Conservation (phyloP, 2,888 invertebrate species). For the Physocephala rufipes region DNA sequence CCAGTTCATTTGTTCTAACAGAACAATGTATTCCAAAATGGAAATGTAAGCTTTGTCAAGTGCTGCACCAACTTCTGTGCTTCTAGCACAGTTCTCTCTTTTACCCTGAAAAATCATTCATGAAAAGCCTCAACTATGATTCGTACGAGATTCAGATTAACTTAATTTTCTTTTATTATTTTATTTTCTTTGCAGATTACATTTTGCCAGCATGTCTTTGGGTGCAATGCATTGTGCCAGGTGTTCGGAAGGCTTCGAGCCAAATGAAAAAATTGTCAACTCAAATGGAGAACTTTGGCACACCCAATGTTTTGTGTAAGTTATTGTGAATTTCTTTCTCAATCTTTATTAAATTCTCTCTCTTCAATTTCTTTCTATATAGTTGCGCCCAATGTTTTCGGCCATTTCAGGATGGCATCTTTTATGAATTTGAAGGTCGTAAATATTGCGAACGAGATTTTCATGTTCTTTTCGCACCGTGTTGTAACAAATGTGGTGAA, state of each 20-base stretch:
- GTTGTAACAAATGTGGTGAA: constrained; percentile 88
- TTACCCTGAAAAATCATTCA: not conserved
- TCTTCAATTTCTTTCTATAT: constrained; percentile 25
- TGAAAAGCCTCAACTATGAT: not conserved
- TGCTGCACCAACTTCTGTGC: not conserved
- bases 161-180: not conserved
- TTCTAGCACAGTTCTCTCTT: not conserved
- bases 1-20: constrained; percentile 41
- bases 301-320: constrained; percentile 98
- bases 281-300: constrained; percentile 99
- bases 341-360: too few species aligned
- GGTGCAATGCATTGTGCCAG: constrained; percentile 94
- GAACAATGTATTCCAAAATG: constrained; percentile 59
- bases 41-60: constrained; percentile 51
- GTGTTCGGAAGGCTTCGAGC: constrained; percentile 95
- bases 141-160: not conserved
- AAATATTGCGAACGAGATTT: constrained; percentile 99
- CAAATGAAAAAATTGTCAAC: constrained; percentile 98
- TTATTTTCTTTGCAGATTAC: constrained; percentile 53
- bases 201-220: constrained; percentile 76
- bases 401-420: constrained; percentile 95
- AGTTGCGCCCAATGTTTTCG: constrained; percentile 99
- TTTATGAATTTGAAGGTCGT: constrained; percentile 98
- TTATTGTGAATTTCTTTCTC: constrained; percentile 46
- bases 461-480: constrained; percentile 94